phyloP scores from a whole-genome alignment of 2,113 vertebrate species.

The Indicator indicator region DNA sequence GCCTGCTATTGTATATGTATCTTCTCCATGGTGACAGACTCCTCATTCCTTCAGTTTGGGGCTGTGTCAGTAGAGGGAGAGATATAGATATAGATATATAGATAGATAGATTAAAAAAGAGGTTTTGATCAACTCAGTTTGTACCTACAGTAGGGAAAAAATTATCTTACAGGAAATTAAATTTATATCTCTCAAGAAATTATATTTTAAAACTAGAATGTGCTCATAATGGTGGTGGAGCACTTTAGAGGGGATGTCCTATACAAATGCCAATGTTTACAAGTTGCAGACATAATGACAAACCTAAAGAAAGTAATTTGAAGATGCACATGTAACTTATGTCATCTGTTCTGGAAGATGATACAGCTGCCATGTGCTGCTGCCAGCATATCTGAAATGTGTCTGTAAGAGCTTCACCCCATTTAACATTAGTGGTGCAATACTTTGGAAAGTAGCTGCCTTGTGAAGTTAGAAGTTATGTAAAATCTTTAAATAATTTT shows the following conservation, averaged over 20 bases:
- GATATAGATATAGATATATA: not conserved
- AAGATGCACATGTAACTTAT: not conserved
- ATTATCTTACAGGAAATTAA: not conserved
- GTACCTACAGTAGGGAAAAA: not conserved
- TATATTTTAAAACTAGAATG: not conserved
- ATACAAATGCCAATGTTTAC: not conserved
- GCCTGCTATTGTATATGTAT: not conserved
- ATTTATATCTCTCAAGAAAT: not conserved
- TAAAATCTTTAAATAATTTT: not conserved
- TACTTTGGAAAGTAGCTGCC: not conserved
- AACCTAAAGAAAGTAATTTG: not conserved
- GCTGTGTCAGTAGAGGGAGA: not conserved
- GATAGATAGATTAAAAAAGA: not conserved
- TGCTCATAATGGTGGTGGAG: not conserved
- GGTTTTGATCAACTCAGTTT: not conserved
- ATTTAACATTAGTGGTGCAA: not conserved
- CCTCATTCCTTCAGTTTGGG: not conserved
- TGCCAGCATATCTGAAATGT: not conserved
- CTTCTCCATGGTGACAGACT: not conserved
- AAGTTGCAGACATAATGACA: not conserved
- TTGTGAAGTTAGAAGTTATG: not conserved
- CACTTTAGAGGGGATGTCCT: not conserved
- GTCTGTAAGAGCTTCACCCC: not conserved
- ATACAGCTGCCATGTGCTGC: not conserved
- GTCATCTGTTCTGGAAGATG: not conserved